Evolutionary conservation across 1,140 invertebrate genomes (phyloP), one percentile per base, ranked within the genome.

Genomic region (Caenorhabditis briggsae): DNA sequence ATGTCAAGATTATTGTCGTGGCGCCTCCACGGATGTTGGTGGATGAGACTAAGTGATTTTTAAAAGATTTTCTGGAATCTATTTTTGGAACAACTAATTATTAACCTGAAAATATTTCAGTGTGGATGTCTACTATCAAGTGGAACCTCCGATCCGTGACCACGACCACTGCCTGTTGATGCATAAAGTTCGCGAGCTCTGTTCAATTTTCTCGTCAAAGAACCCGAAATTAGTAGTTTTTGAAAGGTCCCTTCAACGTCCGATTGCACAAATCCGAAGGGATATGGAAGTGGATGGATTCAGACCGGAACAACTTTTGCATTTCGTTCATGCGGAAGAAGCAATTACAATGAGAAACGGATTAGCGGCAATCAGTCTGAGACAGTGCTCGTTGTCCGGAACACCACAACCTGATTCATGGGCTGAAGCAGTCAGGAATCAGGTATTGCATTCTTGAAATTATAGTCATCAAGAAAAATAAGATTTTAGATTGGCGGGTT

Each of bases 351-450:
- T 53, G 55, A 70, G 85, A 58, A 86, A 86, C 20, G 85, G 85
- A 64, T 70, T 86, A 58, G 55, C 85, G 0, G 53, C 85, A 12
- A 61, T 86, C n/a, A 85, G 65, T 58, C 56, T 74, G 25, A 82
- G 85, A 41, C 85, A 86, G n/a, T 86, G 85, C 41, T 86, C 85
- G 18, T 56, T 86, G n/a, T 86, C 85, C 8, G 85, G 85, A 48
- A 86, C 53, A 41, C 85, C 85, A 46, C 85, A 86, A 43, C 85
- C 85, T 6, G 85, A 86, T 8, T 16, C 43, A 18, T 86, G 85
- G 85, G 56, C 55, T 9, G 85, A 86, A 61, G 82, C 85, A n/a
- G 85, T 86, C 11, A 82, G 41, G 23, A 53, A 58, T 48, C 85
- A 86, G 84, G 84, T 86, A 55, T 2, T 9, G 16, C 18, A 20